Base-by-base conservation (phyloP, 2,888 invertebrate genomes). In the Chloromyia formosa region DNA sequence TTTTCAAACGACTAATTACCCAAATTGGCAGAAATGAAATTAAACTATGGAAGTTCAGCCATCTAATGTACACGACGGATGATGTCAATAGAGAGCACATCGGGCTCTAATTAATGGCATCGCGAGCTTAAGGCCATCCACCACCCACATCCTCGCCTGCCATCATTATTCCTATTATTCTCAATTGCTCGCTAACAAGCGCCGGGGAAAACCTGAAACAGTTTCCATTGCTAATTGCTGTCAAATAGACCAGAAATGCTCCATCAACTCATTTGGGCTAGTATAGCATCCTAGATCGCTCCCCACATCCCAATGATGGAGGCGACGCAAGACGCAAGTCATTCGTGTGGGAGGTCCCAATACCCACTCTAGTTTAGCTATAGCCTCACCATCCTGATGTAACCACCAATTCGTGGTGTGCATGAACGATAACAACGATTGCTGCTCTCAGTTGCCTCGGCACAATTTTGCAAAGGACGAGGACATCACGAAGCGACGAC, bases 191-290 rank as follows among this genome's bases (percentile, higher is more conserved):
- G 9, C 61, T 49, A 60, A 73, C 60, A 73, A 73, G 49, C 49
- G 45, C 2, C 22, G 20, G 42, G 40, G 61, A 69, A 56, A 69
- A 69, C 27, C 40, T 27, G 73, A 60, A 73, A 61, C 73, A 69
- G 71, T 71, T 74, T 56, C 71, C 20, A 58, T 60, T 56, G 56
- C 71, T 76, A 75, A 75, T 74, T 69, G 73, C 68, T 61, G 61
- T 69, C 53, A 75, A 74, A 68, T 74, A 62, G 66, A 74, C 76
- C 74, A 76, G 71, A 74, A 76, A 74, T 53, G 71, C 74, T 74
- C 58, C 74, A 68, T 72, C 74, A 76, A 71, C 74, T 74, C 64
- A 68, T 74, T 76, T 74, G 64, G 27, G 45, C 60, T 5, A 60
- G 73, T 60, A 23, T 5, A 60, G 73, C 73, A 23, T 61, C 73